Evolutionary conservation across 1,140 invertebrate genomes (phyloP).

Genomic region (Drosophila persimilis): DNA sequence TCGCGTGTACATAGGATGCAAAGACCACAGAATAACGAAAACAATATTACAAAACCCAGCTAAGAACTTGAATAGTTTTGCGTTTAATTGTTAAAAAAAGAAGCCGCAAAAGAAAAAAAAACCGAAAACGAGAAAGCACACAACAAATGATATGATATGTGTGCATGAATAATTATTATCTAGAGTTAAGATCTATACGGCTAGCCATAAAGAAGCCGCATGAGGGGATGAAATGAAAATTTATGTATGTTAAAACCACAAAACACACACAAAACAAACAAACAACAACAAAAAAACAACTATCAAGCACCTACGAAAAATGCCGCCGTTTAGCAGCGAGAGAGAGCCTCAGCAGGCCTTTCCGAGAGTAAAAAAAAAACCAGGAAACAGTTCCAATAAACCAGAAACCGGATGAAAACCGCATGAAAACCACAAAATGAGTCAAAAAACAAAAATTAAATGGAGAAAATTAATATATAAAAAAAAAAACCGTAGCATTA

Average conservation of each 20-base stretch:
- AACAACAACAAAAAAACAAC: not conserved
- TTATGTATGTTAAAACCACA: conserved; percentile 15
- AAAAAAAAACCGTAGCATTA: conserved; percentile 32
- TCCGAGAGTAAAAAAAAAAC: conserved; percentile 8
- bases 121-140: not conserved
- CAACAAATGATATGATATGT: not conserved
- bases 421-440: not conserved
- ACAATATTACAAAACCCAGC: conserved; percentile 15
- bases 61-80: conserved; percentile 15
- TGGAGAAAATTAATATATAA: not conserved
- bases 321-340: conserved; percentile 58
- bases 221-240: not conserved
- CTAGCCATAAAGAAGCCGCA: no score
- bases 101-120: conserved; percentile 12
- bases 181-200: not conserved
- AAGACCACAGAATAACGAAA: no score
- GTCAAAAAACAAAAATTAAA: not conserved
- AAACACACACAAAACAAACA: conserved; percentile 22
- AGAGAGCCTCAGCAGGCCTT: conserved; percentile 12
- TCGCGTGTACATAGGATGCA: no score
- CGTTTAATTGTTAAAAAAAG: no score
- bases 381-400: conserved; percentile 3
- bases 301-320: conserved; percentile 50
- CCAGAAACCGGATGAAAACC: no score
- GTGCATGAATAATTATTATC: conserved; percentile 1